Base-by-base conservation (phyloP, 2,888 invertebrate genomes). In the Euproctis similis region DNA sequence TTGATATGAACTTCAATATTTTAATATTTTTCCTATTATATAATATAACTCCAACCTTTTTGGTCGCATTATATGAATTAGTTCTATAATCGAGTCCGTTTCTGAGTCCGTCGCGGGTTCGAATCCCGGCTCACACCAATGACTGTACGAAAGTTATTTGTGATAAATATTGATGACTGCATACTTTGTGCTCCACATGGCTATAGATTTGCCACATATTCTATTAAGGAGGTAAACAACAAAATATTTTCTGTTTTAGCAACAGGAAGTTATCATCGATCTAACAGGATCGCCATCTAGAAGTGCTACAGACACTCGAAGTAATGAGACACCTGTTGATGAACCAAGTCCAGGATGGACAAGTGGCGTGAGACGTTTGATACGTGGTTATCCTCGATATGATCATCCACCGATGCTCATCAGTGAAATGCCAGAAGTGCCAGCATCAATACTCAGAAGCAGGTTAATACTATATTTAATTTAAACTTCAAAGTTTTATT, bases 191-290 rank as follows among this genome's bases (percentile, higher is more conserved):
- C n/a, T n/a, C n/a, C n/a, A n/a, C n/a, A n/a, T n/a, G n/a, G n/a
- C n/a, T n/a, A n/a, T n/a, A n/a, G n/a, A n/a, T n/a, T n/a, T n/a
- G n/a, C n/a, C n/a, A n/a, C n/a, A n/a, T n/a, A n/a, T n/a, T n/a
- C n/a, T n/a, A n/a, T n/a, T n/a, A n/a, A n/a, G n/a, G n/a, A n/a
- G n/a, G n/a, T n/a, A n/a, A n/a, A n/a, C n/a, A n/a, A n/a, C n/a
- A n/a, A n/a, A 23, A 14, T 8, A 25, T 12, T 28, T 24, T 11
- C n/a, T 12, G 2, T 22, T 34, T 42, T 8, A 53, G 9, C n/a
- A n/a, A n/a, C 58, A 78, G 69, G 69, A 71, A 9, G 70, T 68
- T 24, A 73, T 82, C 12, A 81, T 82, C 34, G 81, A 81, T 42
- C 42, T 82, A 30, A 80, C 81, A 2, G 68, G 61, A 13, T 59